Percentiles rank a stretch among this genome's conserved stretches.
These are phyloP conservation scores for Uloborus diversus DNA, from an alignment of 1,140 invertebrate genomes.

Conservation along the genomic window DNA sequence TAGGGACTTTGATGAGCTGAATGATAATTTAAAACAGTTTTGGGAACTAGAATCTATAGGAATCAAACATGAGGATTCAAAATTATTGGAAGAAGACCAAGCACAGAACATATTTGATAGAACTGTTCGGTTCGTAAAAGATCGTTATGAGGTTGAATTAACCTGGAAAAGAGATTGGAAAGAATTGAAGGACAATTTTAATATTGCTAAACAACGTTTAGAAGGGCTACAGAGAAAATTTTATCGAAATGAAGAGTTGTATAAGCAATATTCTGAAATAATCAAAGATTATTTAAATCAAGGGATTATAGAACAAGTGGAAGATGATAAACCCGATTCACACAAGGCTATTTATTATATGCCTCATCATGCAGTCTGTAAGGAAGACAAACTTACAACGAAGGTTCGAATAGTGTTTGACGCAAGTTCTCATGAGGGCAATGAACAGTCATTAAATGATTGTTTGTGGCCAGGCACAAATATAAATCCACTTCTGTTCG, in stretches of 20 bases:
- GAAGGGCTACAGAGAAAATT: too few relatives aligned
- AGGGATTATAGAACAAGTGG: background rate
- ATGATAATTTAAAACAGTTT: too few relatives aligned
- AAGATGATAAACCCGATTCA: background rate
- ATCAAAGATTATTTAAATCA: background rate
- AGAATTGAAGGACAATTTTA: too few relatives aligned
- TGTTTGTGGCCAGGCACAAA: constrained; percentile 24
- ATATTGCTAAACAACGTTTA: too few relatives aligned
- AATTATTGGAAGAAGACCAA: too few relatives aligned
- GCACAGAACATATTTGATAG: too few relatives aligned
- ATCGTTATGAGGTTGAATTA: too few relatives aligned
- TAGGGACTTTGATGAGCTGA: too few relatives aligned
- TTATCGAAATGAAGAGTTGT: background rate
- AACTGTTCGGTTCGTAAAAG: too few relatives aligned
- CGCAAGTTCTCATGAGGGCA: constrained; percentile 4
- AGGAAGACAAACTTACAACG: background rate
- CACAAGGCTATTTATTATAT: background rate
- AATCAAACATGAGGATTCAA: too few relatives aligned
- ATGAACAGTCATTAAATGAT: constrained; percentile 50
- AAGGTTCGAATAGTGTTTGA: constrained; percentile 36
- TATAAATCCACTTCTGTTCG: constrained; percentile 11
- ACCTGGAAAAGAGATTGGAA: too few relatives aligned
- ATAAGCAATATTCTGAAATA: background rate
- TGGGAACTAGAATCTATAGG: too few relatives aligned
- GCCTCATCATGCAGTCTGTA: background rate